These are phyloP conservation scores for Dryas iulia DNA, from an alignment of 1,140 invertebrate species.

Conservation along the genomic window DNA sequence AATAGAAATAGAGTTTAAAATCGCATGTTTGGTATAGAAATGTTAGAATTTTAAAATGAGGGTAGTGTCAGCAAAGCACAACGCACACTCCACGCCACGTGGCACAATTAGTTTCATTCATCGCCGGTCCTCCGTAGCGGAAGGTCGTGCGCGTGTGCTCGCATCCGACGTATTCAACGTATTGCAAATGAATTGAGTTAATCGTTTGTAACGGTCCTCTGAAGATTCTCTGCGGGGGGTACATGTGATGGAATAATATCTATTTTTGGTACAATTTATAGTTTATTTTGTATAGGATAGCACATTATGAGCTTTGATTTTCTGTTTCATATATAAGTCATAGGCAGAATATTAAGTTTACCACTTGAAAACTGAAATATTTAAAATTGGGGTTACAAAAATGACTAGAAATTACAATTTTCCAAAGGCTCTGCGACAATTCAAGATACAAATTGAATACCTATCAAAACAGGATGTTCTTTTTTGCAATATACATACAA, in stretches of 20 bases:
- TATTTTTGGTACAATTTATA: constrained; percentile 9
- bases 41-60: constrained; percentile 14
- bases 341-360: no score
- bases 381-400: no score
- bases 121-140: constrained; percentile 50
- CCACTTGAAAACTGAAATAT: no score
- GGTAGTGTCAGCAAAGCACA: constrained; percentile 40
- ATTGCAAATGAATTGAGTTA: constrained; percentile 64
- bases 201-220: constrained; percentile 48
- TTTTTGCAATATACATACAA: no score
- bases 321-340: no score
- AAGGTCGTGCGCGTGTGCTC: constrained; percentile 51
- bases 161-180: constrained; percentile 47
- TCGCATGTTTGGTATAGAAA: not conserved
- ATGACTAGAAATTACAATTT: not conserved
- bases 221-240: constrained; percentile 19
- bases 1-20: constrained; percentile 15
- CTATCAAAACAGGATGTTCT: no score
- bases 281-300: not conserved
- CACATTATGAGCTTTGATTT: not conserved
- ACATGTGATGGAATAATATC: constrained; percentile 25
- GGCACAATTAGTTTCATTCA: constrained; percentile 70
- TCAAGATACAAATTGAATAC: no score
- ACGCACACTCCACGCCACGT: constrained; percentile 58
- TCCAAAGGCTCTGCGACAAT: not conserved